Conservation (phyloP, 2,888 invertebrate species). For the Xanthia togata region DNA sequence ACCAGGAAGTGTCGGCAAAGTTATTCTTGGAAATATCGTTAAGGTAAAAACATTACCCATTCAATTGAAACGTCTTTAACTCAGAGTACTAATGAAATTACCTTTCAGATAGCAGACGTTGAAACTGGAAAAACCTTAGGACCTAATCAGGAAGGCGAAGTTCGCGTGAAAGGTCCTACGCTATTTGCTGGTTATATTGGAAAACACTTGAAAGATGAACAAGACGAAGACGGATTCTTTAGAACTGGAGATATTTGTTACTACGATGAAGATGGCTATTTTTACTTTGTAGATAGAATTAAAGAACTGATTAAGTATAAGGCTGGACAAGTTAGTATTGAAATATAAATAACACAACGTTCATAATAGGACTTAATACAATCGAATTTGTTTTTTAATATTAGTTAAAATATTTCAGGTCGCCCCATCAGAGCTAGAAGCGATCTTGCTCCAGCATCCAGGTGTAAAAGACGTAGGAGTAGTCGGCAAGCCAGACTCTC, state of each 20-base stretch:
- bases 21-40: slow-evolving; percentile 60
- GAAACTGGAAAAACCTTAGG: slow-evolving; percentile 77
- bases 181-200: slow-evolving; percentile 81
- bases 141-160: slow-evolving; percentile 79
- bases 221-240: slow-evolving; percentile 81
- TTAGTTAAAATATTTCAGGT: slow-evolving; percentile 70
- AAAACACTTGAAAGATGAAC: slow-evolving; percentile 71
- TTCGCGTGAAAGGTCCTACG: slow-evolving; percentile 78
- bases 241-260: slow-evolving; percentile 83
- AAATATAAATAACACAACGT: not conserved
- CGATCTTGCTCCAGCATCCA: slow-evolving; percentile 76
- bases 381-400: not conserved
- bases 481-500: slow-evolving; percentile 75
- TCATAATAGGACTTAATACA: not conserved
- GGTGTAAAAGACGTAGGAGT: slow-evolving; percentile 81
- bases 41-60: slow-evolving; percentile 56
- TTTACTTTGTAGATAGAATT: slow-evolving; percentile 80
- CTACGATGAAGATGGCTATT: slow-evolving; percentile 81
- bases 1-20: slow-evolving; percentile 79
- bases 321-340: slow-evolving; percentile 76
- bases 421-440: slow-evolving; percentile 83
- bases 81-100: slow-evolving; percentile 34
- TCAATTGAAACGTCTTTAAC: slow-evolving; percentile 29
- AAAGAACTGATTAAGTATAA: slow-evolving; percentile 86
- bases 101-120: slow-evolving; percentile 78